phyloP scores from a whole-genome alignment of 2,888 invertebrate species.

The Pheosia tremula region DNA sequence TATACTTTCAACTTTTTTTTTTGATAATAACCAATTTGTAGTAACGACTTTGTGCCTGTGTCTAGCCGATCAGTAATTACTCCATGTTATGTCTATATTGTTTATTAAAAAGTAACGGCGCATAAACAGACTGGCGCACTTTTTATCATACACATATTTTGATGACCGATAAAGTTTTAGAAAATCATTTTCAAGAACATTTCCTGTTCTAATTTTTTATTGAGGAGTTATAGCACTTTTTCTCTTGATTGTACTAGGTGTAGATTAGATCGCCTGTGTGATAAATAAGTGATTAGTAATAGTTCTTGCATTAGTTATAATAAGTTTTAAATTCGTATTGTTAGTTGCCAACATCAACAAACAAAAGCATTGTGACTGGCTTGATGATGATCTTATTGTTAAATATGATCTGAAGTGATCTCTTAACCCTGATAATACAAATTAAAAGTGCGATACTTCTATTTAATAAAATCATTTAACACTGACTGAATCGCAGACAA shows the following conservation, averaged over 20 bases:
- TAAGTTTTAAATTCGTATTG: neutral
- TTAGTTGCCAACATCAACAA: neutral
- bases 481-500: too few species aligned
- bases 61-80: conserved; percentile 34
- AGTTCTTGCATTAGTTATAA: neutral
- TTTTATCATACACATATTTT: conserved; percentile 26
- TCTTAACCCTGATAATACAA: too few species aligned
- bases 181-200: conserved; percentile 24
- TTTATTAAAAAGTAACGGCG: conserved; percentile 43
- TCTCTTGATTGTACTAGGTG: neutral
- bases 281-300: conserved; percentile 5
- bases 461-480: too few species aligned
- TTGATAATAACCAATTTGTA: conserved; percentile 6
- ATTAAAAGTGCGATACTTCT: too few species aligned
- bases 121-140: conserved; percentile 27
- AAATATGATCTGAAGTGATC: too few species aligned
- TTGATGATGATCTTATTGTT: too few species aligned
- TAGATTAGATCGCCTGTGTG: neutral
- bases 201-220: conserved; percentile 8
- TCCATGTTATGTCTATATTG: conserved; percentile 42
- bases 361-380: neutral
- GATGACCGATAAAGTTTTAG: conserved; percentile 36
- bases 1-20: neutral
- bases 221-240: neutral
- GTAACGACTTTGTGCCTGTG: conserved; percentile 14